Evolutionary conservation across 1,140 invertebrate genomes (phyloP).

Genomic region (Dendrolimus kikuchii): DNA sequence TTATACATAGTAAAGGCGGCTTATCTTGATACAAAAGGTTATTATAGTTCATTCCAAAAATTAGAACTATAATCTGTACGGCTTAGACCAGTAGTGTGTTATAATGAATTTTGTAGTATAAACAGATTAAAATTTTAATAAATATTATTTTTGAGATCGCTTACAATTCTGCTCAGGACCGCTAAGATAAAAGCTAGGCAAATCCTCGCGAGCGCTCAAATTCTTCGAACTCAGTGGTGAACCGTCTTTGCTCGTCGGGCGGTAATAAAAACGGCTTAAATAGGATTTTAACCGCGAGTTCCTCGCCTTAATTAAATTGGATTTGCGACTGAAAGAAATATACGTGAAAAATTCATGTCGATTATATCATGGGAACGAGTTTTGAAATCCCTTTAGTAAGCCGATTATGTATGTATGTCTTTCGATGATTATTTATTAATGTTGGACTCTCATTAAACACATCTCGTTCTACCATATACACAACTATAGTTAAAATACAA

Average conservation of each 20-base stretch:
- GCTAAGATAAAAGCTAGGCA: slow-evolving; percentile 59
- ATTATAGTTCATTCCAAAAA: no score
- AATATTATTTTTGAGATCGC: slow-evolving; percentile 36
- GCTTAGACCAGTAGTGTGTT: slow-evolving; percentile 21
- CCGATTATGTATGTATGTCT: slow-evolving; percentile 48
- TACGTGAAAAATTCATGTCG: slow-evolving; percentile 68
- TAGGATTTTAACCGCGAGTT: slow-evolving; percentile 71
- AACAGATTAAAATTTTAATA: neutral
- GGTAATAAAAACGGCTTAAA: slow-evolving; percentile 72
- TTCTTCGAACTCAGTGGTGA: slow-evolving; percentile 59
- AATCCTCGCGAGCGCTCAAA: slow-evolving; percentile 61
- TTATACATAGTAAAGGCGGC: no score
- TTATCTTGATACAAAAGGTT: no score
- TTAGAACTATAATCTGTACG: no score
- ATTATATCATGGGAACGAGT: slow-evolving; percentile 56
- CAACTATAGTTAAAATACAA: neutral
- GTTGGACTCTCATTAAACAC: slow-evolving; percentile 8
- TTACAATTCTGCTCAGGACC: slow-evolving; percentile 47
- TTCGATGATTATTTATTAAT: slow-evolving; percentile 31
- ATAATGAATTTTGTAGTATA: slow-evolving; percentile 22
- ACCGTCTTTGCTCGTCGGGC: slow-evolving; percentile 64
- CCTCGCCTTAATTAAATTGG: slow-evolving; percentile 71
- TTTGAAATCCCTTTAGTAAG: slow-evolving; percentile 48
- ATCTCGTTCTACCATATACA: slow-evolving; percentile 12
- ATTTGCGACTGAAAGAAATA: slow-evolving; percentile 69